Percentiles rank a stretch among this genome's conserved stretches.
These are phyloP conservation scores for Pinna nobilis DNA, from an alignment of 1,140 invertebrate species.

Conservation along the genomic window DNA sequence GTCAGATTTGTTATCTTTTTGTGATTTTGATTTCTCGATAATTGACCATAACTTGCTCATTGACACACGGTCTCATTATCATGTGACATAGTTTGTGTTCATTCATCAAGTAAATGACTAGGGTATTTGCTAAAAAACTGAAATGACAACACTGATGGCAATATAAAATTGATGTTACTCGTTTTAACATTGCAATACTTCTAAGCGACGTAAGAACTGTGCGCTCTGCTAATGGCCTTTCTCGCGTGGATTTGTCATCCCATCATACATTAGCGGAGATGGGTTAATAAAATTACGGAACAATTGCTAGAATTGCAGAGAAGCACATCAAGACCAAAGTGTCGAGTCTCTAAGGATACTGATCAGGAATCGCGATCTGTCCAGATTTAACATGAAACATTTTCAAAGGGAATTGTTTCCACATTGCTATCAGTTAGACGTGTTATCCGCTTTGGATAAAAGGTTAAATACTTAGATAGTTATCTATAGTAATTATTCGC, in stretches of 20 bases:
- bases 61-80: too few relatives aligned
- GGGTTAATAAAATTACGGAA: conserved; percentile 48
- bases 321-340: too few relatives aligned
- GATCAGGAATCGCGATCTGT: background rate
- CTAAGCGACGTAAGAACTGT: conserved; percentile 39
- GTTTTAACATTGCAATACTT: conserved; percentile 40
- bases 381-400: conserved; percentile 1
- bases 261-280: conserved; percentile 21
- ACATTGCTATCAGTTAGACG: background rate
- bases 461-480: background rate
- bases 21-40: too few relatives aligned
- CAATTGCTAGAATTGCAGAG: conserved; percentile 11
- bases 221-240: conserved; percentile 36
- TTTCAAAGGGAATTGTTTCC: conserved; percentile 8
- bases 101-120: too few relatives aligned
- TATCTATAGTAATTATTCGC: background rate
- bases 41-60: too few relatives aligned
- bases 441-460: background rate
- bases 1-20: too few relatives aligned
- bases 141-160: too few relatives aligned
- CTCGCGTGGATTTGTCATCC: conserved; percentile 41
- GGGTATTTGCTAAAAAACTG: too few relatives aligned
- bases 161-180: too few relatives aligned
- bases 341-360: conserved; percentile 6
- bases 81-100: too few relatives aligned